Evolutionary conservation across 2,888 invertebrate species (phyloP).

Genomic region (Euclidia mi): DNA sequence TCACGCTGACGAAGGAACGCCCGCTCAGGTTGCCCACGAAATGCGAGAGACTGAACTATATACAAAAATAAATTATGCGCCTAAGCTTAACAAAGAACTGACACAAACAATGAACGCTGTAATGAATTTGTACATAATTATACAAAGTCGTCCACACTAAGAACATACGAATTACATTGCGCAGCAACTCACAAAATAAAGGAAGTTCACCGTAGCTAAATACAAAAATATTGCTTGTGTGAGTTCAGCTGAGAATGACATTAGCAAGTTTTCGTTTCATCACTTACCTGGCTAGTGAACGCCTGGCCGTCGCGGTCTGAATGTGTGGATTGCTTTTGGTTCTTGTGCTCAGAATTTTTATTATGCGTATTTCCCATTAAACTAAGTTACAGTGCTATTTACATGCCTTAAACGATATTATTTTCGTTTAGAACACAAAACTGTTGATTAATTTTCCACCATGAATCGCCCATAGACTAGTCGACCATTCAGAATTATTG

Average conservation of each 20-base stretch:
- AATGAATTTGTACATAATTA: constrained; percentile 27
- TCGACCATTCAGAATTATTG: constrained; percentile 15
- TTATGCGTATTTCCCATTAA: constrained; percentile 88
- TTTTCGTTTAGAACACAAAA: constrained; percentile 58
- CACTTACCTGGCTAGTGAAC: constrained; percentile 86
- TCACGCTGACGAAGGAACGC: constrained; percentile 90
- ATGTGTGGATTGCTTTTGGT: constrained; percentile 72
- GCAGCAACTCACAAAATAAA: constrained; percentile 66
- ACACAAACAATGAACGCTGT: constrained; percentile 48
- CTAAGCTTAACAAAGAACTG: constrained; percentile 63
- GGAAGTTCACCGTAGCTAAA: constrained; percentile 56
- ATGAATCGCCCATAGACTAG: constrained; percentile 68
- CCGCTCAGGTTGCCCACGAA: constrained; percentile 91
- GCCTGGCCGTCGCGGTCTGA: constrained; percentile 80
- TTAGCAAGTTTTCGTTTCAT: constrained; percentile 86
- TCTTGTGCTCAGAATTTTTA: constrained; percentile 71
- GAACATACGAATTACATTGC: constrained; percentile 56
- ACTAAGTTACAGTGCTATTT: constrained; percentile 56
- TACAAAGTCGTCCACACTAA: constrained; percentile 39
- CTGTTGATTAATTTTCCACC: constrained; percentile 66
- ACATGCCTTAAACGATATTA: constrained; percentile 47
- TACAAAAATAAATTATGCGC: constrained; percentile 69
- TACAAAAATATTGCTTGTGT: constrained; percentile 78
- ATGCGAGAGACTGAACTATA: constrained; percentile 90
- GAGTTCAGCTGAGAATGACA: constrained; percentile 89